These are phyloP conservation scores for Drosophila athabasca DNA, from an alignment of 1,140 invertebrate species.

Conservation along the genomic window DNA sequence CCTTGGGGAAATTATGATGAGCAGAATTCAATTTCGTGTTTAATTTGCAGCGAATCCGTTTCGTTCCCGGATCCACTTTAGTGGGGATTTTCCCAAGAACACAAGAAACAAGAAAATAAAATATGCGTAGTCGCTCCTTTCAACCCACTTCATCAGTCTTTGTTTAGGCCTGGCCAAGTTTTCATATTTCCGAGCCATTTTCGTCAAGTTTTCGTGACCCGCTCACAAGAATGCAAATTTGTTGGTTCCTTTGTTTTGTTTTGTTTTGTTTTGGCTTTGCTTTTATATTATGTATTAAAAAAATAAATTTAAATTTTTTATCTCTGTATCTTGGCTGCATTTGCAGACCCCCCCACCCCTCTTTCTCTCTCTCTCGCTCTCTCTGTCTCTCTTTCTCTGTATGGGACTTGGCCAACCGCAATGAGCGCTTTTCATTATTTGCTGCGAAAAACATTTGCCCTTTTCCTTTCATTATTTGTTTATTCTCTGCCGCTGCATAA, in stretches of 20 bases:
- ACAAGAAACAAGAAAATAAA: slow-evolving; percentile 4
- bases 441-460: slow-evolving; percentile 36
- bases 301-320: slow-evolving; percentile 75
- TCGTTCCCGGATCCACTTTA: slow-evolving; percentile 43
- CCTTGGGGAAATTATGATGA: slow-evolving; percentile 82
- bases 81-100: slow-evolving; percentile 10
- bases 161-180: slow-evolving; percentile 60
- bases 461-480: slow-evolving; percentile 64
- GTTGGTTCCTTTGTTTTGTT: slow-evolving; percentile 39
- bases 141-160: slow-evolving; percentile 46
- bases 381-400: neutral
- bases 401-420: slow-evolving; percentile 32
- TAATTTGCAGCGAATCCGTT: slow-evolving; percentile 79
- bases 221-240: slow-evolving; percentile 62
- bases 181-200: slow-evolving; percentile 32
- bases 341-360: slow-evolving; percentile 48
- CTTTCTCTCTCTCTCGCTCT: neutral
- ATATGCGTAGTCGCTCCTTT: slow-evolving; percentile 19
- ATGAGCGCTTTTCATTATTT: slow-evolving; percentile 66
- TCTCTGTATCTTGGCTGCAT: slow-evolving; percentile 61
- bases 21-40: slow-evolving; percentile 80
- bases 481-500: slow-evolving; percentile 53
- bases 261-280: slow-evolving; percentile 28
- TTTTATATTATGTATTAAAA: slow-evolving; percentile 32
- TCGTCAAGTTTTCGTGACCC: slow-evolving; percentile 19